phyloP scores from a whole-genome alignment of 2,888 invertebrate genomes.

The Dioctria rufipes region DNA sequence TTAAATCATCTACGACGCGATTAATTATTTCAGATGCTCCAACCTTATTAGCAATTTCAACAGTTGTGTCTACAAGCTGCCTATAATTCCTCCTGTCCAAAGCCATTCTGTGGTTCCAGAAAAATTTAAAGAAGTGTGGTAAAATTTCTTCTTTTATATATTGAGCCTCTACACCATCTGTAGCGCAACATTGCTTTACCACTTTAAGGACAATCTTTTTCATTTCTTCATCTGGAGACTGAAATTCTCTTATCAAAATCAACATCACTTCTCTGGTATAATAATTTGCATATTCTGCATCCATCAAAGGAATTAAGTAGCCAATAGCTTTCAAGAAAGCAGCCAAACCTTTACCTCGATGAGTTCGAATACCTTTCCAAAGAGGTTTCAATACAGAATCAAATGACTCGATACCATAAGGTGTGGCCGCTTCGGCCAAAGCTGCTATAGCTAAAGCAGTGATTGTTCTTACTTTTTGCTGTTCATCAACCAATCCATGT shows the following conservation, averaged over 20 bases:
- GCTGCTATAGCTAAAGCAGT: constrained; percentile 99
- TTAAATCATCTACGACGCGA: constrained; percentile 98
- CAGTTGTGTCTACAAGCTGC: constrained; percentile 98
- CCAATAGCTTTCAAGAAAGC: constrained; percentile 99
- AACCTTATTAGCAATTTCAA: constrained; percentile 99
- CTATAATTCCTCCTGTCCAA: constrained; percentile 97
- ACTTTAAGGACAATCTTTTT: constrained; percentile 99
- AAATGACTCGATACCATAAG: constrained; percentile 99
- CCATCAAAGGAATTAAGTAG: constrained; percentile 99
- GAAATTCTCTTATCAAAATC: constrained; percentile 98
- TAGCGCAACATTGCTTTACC: constrained; percentile 99
- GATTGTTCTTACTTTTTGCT: constrained; percentile 96
- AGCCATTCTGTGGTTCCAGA: constrained; percentile 99
- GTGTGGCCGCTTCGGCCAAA: constrained; percentile 98
- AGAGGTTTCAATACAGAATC: constrained; percentile 99
- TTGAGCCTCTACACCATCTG: constrained; percentile 99
- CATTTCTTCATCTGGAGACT: constrained; percentile 99
- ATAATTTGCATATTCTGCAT: constrained; percentile 99
- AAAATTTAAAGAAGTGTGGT: constrained; percentile 98
- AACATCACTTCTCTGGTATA: constrained; percentile 95
- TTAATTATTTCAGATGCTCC: constrained; percentile 99
- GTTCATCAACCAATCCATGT: constrained; percentile 98
- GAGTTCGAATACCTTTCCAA: constrained; percentile 98
- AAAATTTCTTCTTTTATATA: constrained; percentile 99
- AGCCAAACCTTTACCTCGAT: constrained; percentile 93